Base-by-base conservation (phyloP, 2,113 vertebrate genomes). In the Lagenorhynchus albirostris region DNA sequence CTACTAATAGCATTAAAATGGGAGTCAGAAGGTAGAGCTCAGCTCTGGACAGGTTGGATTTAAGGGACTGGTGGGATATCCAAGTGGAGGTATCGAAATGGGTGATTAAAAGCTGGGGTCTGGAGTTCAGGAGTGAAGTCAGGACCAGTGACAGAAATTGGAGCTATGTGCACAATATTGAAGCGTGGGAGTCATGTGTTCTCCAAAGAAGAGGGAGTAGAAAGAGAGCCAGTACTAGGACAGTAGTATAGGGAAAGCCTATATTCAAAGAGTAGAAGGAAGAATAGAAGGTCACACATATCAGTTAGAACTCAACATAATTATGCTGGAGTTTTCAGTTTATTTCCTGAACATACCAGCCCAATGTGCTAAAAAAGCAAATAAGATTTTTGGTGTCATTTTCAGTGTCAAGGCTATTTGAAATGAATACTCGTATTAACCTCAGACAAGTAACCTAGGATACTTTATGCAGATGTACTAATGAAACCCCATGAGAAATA, bases 401-500 rank as follows among this genome's bases (percentile, higher is more conserved):
- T 85, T 62, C 44, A 87, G 44, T 63, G 67, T 70, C 65, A 63
- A 93, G 26, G 3, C 53, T 85, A 85, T 94, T 83, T 93, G 81
- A 97, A 97, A 79, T 92, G 50, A 87, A 91, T 86, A 87, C 63
- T 92, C 41, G 76, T 80, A 73, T 70, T 83, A 96, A 62, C 33
- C 13, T 70, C 77, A 94, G 71, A 94, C 18, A 88, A 91, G 47
- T 79, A 91, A 82, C 82, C 84, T 90, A 93, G 85, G 81, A 74
- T 89, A 85, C 63, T 89, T 88, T 71, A 63, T 91, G 47, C 65
- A 95, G 31, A 71, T 92, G 41, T 82, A 47, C 67, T 93, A 89
- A 95, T 92, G 76, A 92, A 97, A 80, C 44, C n/a, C 84, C 91
- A 88, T 8, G 84, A 82, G 87, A 94, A n/a, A 87, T 73, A 89